A percentile compares a stretch with the other conserved stretches of the same genome.
phyloP scores from a whole-genome alignment of 2,113 vertebrate genomes.

The Pelmatolapia mariae region DNA sequence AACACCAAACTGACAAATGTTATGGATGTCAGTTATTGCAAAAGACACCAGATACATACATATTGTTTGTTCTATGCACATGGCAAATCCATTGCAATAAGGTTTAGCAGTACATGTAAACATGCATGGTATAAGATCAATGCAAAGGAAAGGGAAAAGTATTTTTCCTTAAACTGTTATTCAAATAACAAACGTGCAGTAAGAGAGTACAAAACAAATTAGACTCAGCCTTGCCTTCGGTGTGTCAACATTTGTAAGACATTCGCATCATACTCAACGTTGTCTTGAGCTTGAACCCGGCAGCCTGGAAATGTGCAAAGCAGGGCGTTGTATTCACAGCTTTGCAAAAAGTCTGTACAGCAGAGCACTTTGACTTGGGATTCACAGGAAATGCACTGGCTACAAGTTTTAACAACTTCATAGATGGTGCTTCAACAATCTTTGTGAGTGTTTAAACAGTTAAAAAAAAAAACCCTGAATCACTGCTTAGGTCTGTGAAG shows the following conservation, averaged over 20 bases:
- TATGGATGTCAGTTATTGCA: neutral
- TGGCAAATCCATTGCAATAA: neutral
- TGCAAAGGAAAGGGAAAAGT: neutral
- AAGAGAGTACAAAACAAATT: fast-evolving
- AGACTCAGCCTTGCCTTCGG: neutral
- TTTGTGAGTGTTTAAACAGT: neutral
- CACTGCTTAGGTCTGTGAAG: too few relatives aligned
- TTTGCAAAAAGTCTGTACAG: neutral
- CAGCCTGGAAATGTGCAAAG: neutral
- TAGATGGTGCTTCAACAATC: neutral
- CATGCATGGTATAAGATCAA: neutral
- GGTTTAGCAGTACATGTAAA: neutral
- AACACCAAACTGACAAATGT: neutral
- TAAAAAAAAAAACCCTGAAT: neutral
- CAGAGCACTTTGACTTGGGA: neutral
- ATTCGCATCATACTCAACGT: neutral
- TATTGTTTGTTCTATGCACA: neutral
- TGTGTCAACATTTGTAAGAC: neutral
- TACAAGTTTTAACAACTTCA: neutral
- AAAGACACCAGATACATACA: neutral
- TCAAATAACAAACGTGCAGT: neutral
- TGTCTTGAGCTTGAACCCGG: neutral
- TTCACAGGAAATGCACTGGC: neutral
- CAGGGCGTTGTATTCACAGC: neutral
- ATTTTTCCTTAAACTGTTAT: neutral